These are phyloP conservation scores for Podilymbus podiceps DNA, from an alignment of 2,113 vertebrate genomes.

Conservation along the genomic window DNA sequence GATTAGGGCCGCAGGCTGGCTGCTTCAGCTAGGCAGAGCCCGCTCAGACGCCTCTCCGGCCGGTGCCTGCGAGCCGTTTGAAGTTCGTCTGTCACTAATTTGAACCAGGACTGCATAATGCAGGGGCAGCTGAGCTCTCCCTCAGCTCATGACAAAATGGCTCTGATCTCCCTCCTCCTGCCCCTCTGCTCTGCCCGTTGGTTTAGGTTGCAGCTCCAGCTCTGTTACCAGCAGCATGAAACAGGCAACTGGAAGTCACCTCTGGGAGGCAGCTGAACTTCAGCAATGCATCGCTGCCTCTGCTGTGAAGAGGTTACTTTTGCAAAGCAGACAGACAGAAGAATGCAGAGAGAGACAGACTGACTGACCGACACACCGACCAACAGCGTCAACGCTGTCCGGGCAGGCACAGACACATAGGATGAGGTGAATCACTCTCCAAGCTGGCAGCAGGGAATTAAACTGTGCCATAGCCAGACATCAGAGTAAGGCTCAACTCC, in stretches of 20 bases:
- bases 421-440: background rate
- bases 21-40: background rate
- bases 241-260: background rate
- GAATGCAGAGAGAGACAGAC: background rate
- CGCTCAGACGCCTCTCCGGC: background rate
- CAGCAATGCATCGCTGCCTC: background rate
- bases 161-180: background rate
- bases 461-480: background rate
- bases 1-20: background rate
- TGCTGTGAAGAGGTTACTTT: background rate
- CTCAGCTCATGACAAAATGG: background rate
- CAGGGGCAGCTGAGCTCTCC: background rate
- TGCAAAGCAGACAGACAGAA: background rate
- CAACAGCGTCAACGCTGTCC: accelerated
- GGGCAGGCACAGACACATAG: background rate
- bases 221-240: background rate
- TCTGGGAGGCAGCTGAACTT: constrained; percentile 58
- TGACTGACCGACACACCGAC: background rate
- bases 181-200: background rate
- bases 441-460: background rate
- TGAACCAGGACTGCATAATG: background rate
- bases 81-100: background rate
- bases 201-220: background rate
- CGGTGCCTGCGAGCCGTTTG: background rate
- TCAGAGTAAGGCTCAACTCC: background rate